phyloP scores from a whole-genome alignment of 2,113 vertebrate species.

The Toxotes jaculatrix region DNA sequence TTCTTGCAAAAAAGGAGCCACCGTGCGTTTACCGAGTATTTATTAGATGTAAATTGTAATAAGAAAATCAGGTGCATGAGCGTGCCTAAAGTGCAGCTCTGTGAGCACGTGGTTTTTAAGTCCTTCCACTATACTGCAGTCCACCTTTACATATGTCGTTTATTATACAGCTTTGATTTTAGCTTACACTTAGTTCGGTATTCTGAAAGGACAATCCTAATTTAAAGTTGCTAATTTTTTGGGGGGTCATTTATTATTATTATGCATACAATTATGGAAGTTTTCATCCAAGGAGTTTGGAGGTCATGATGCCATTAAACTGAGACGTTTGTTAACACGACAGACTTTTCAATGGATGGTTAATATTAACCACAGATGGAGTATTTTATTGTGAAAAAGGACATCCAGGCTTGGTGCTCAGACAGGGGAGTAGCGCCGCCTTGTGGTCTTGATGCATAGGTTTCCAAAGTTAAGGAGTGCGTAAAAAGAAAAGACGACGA shows the following conservation, averaged over 20 bases:
- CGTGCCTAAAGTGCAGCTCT: constrained; percentile 35
- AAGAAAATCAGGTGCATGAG: background rate
- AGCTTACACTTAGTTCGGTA: too few relatives aligned
- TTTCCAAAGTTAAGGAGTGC: background rate
- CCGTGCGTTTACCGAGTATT: background rate
- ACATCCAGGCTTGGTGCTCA: background rate
- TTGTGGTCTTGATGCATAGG: constrained; percentile 45
- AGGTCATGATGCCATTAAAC: background rate
- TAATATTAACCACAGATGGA: too few relatives aligned
- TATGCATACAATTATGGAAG: background rate
- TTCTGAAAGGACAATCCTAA: background rate
- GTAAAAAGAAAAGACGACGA: background rate
- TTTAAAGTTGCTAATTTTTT: background rate
- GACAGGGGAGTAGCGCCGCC: constrained; percentile 69
- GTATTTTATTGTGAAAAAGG: too few relatives aligned
- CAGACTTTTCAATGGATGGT: background rate
- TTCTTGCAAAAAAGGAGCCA: background rate
- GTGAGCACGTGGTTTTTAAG: too few relatives aligned
- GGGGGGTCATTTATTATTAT: too few relatives aligned
- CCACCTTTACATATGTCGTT: background rate
- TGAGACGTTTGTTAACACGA: background rate
- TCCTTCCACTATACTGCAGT: background rate
- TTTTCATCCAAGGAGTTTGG: background rate
- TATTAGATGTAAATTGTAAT: background rate
- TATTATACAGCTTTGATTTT: background rate